phyloP scores from a whole-genome alignment of 2,113 vertebrate species.

The Syrrhaptes paradoxus region DNA sequence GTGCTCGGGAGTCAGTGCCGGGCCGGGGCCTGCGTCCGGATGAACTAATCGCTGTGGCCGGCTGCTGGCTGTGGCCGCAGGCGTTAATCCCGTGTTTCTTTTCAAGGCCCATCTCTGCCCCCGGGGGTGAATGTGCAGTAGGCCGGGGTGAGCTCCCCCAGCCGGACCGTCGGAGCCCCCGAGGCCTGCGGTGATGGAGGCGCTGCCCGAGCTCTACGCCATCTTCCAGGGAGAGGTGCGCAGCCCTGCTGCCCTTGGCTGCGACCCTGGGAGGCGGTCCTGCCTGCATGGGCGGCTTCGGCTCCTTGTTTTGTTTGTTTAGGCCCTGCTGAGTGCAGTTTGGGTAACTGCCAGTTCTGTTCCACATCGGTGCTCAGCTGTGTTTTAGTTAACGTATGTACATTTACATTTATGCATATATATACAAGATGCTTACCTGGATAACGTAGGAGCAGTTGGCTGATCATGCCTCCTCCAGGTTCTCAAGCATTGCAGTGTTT shows the following conservation, averaged over 20 bases:
- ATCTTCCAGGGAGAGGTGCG: constrained; percentile 90
- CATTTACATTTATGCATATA: too few relatives aligned
- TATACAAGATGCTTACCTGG: fast-evolving
- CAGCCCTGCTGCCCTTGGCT: too few relatives aligned
- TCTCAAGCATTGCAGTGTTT: fast-evolving
- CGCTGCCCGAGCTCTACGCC: constrained; percentile 86
- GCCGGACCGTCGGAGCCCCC: not conserved
- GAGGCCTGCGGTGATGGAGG: constrained; percentile 80
- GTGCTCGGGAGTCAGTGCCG: too few relatives aligned
- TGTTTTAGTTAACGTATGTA: too few relatives aligned
- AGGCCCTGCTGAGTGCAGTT: fast-evolving
- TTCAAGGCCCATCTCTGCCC: not conserved
- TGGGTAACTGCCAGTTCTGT: fast-evolving
- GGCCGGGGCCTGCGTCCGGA: fast-evolving
- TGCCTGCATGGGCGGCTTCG: fast-evolving
- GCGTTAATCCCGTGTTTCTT: fast-evolving
- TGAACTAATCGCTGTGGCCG: fast-evolving
- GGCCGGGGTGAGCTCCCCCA: too few relatives aligned
- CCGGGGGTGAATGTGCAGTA: not conserved
- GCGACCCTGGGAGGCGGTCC: too few relatives aligned
- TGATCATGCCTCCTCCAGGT: fast-evolving
- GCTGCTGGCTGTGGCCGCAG: fast-evolving
- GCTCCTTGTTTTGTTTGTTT: fast-evolving
- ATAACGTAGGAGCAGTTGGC: fast-evolving
- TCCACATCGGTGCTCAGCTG: fast-evolving